Percentiles rank a stretch among this genome's conserved stretches.
These are phyloP conservation scores for Enteromius argenteus DNA, from an alignment of 2,797 vertebrate species.

Conservation along the genomic window DNA sequence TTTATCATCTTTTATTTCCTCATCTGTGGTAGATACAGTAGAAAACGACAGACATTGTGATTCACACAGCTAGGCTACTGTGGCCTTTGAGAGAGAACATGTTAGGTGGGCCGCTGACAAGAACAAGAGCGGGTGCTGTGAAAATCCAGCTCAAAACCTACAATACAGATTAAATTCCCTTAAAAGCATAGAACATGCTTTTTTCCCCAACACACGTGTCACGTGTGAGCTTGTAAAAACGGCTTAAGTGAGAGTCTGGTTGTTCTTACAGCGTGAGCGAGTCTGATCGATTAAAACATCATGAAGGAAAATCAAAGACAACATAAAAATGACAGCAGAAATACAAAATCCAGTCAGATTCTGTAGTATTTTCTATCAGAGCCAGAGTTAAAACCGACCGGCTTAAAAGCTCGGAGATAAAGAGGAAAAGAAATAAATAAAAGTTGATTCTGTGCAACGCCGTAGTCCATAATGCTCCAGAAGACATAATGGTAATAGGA, in stretches of 20 bases:
- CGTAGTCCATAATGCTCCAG: conserved; percentile 9
- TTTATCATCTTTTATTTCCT: not conserved
- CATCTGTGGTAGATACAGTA: not conserved
- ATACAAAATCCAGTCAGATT: conserved; percentile 31
- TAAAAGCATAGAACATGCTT: not conserved
- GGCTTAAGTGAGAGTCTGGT: conserved; percentile 15
- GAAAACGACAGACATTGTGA: not conserved
- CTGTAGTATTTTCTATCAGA: conserved; percentile 30
- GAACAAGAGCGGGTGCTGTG: not conserved
- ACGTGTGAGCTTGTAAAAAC: not conserved
- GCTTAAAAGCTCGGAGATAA: conserved; percentile 43
- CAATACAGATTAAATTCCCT: not conserved
- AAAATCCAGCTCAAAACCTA: conserved; percentile 26
- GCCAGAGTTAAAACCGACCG: conserved; percentile 38
- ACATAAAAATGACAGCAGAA: conserved; percentile 25
- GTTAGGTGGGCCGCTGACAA: conserved; percentile 3
- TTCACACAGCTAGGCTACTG: not conserved
- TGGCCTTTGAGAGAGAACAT: conserved; percentile 10
- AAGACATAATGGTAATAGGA: conserved; percentile 36
- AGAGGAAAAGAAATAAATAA: not conserved
- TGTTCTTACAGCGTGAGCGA: not conserved
- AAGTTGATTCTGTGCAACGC: not conserved
- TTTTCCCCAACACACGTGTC: not conserved
- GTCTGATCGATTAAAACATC: conserved; percentile 33
- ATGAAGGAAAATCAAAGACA: conserved; percentile 40